Percentiles rank a stretch among this genome's conserved stretches.
phyloP scores from a whole-genome alignment of 2,797 vertebrate genomes.

The Rachycentron canadum region DNA sequence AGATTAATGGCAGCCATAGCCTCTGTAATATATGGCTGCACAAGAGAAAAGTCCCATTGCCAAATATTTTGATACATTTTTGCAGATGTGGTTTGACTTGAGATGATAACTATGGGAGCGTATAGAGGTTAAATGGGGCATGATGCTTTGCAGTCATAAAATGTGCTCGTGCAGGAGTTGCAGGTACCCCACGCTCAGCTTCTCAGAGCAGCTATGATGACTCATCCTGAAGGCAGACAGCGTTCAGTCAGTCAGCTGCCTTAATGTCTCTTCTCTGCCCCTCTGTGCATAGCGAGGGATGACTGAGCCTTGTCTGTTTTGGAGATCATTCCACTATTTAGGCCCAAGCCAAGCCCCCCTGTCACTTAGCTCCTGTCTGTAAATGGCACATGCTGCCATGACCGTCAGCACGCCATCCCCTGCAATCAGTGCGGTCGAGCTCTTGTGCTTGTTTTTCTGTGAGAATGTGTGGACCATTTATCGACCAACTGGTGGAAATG shows the following conservation, averaged over 20 bases:
- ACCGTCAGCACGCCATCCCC: conserved; percentile 17
- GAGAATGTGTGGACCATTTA: conserved; percentile 36
- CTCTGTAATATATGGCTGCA: conserved; percentile 14
- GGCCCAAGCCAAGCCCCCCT: conserved; percentile 51
- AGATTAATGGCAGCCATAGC: conserved; percentile 4
- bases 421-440: conserved; percentile 33
- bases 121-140: conserved; percentile 16
- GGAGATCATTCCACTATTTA: conserved; percentile 67
- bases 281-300: conserved; percentile 76
- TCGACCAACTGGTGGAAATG: conserved; percentile 17
- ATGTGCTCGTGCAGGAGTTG: conserved; percentile 43
- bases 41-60: conserved; percentile 39
- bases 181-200: conserved; percentile 43
- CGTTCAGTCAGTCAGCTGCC: conserved; percentile 81
- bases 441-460: conserved; percentile 33
- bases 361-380: conserved; percentile 39
- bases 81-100: conserved; percentile 48
- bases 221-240: conserved; percentile 78
- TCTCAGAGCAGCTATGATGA: conserved; percentile 79
- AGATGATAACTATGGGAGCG: neutral
- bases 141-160: conserved; percentile 43
- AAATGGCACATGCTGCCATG: conserved; percentile 37
- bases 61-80: conserved; percentile 64
- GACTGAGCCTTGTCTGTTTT: conserved; percentile 82
- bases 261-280: conserved; percentile 80